Conservation (phyloP, 2,113 vertebrate species). For the Mesembrinibis cayennensis region DNA sequence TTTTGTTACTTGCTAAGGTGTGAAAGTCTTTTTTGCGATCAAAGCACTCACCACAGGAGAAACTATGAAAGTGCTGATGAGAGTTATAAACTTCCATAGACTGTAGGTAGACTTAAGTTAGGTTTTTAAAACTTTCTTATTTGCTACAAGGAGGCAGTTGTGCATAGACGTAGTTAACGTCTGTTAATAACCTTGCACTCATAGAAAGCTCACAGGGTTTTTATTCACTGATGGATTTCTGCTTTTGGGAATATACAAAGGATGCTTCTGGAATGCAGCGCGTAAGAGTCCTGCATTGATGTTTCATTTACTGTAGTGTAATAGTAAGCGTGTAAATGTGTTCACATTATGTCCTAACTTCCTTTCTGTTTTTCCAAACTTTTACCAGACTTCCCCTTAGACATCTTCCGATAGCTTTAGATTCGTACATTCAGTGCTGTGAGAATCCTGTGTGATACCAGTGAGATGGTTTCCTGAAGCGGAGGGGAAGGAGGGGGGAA, state of each 20-base stretch:
- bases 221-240: not conserved
- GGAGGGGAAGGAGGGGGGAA: accelerated
- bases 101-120: not conserved
- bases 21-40: not conserved
- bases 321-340: not conserved
- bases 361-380: not conserved
- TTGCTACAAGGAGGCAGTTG: not conserved
- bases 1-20: not conserved
- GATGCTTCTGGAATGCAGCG: not conserved
- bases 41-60: not conserved
- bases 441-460: not conserved
- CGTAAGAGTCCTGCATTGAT: not conserved
- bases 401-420: not conserved
- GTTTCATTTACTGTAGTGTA: not conserved
- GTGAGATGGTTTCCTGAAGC: not conserved
- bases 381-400: not conserved
- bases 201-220: not conserved
- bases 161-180: not conserved
- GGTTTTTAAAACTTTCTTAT: not conserved
- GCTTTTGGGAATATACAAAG: not conserved
- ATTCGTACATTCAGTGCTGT: not conserved
- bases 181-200: not conserved
- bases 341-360: not conserved
- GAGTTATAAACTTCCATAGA: not conserved
- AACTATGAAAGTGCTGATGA: not conserved